phyloP scores from a whole-genome alignment of 1,140 invertebrate species.

The Oppia nitens region DNA sequence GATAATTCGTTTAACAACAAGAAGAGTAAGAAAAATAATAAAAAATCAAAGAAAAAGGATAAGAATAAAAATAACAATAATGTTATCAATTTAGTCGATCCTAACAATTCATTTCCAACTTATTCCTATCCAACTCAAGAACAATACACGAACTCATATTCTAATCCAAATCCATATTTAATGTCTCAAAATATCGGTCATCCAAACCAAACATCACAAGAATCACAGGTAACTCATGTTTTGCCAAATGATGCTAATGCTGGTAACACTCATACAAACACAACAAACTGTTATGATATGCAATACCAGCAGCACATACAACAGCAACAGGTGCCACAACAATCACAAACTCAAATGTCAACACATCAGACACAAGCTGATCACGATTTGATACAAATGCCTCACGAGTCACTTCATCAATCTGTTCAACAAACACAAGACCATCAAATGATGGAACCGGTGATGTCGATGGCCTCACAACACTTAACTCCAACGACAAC shows the following conservation, averaged over 20 bases:
- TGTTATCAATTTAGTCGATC: not conserved
- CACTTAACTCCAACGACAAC: not conserved
- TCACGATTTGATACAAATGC: not conserved
- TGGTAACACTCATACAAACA: not conserved
- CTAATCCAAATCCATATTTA: not conserved
- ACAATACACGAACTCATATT: not conserved
- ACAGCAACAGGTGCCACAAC: conserved; percentile 4
- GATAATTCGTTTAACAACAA: not conserved
- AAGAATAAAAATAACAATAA: not conserved
- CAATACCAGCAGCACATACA: not conserved
- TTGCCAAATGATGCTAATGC: not conserved
- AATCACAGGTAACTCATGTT: not conserved
- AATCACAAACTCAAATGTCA: not conserved
- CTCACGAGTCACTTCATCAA: not conserved
- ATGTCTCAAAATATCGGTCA: not conserved
- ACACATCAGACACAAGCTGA: not conserved
- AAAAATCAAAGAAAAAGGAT: conserved; percentile 1
- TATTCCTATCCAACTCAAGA: not conserved
- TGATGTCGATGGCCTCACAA: not conserved
- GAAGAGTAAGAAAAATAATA: not conserved
- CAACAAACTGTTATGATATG: not conserved
- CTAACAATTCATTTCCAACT: not conserved
- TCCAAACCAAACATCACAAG: too few relatives aligned
- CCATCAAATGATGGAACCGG: not conserved
- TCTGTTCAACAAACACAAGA: not conserved